Evolutionary conservation across 2,113 vertebrate genomes (phyloP).

Genomic region (Noctilio leporinus): DNA sequence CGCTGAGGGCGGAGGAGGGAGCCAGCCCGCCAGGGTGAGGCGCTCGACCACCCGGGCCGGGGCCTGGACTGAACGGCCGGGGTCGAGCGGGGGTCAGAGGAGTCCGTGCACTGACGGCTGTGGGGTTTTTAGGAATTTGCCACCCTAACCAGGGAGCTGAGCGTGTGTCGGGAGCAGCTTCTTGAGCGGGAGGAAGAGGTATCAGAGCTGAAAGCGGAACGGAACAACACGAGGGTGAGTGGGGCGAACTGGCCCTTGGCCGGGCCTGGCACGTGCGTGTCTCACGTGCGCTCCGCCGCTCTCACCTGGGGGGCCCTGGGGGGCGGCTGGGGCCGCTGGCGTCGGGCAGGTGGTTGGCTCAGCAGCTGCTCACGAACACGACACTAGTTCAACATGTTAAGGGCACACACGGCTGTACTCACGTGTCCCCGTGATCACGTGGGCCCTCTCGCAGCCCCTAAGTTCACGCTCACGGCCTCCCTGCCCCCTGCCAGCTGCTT

Average conservation of each 20-base stretch:
- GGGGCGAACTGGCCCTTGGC: background rate
- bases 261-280: background rate
- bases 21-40: background rate
- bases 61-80: background rate
- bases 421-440: rapidly evolving
- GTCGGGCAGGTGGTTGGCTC: background rate
- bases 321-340: background rate
- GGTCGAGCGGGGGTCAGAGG: background rate
- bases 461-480: background rate
- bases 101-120: background rate
- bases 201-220: constrained; percentile 95
- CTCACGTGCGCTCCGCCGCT: no score
- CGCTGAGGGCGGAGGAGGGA: background rate
- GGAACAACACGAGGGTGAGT: constrained; percentile 95
- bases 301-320: background rate
- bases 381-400: background rate
- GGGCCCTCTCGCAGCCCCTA: background rate
- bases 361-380: rapidly evolving
- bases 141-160: constrained; percentile 95
- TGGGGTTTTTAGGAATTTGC: constrained; percentile 89
- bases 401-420: background rate
- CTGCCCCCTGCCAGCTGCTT: constrained; percentile 82
- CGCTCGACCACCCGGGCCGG: background rate
- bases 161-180: constrained; percentile 94
- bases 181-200: constrained; percentile 98